Conservation (phyloP, 37 sponge, comb jelly and placozoan genomes). For the Beroe ovata region DNA sequence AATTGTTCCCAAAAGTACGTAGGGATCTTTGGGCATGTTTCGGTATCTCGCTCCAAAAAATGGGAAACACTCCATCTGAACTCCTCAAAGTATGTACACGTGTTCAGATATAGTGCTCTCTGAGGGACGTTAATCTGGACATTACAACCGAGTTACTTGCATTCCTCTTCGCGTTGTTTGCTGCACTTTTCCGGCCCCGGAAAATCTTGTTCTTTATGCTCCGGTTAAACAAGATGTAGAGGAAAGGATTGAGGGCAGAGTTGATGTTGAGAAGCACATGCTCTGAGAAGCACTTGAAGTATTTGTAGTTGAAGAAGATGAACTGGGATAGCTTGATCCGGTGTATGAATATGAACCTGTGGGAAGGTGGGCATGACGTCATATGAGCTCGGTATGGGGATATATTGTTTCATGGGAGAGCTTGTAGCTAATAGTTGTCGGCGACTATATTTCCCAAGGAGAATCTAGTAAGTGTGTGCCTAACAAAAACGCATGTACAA, state of each 20-base stretch:
- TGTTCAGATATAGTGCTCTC: not conserved
- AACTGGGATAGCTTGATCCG: not conserved
- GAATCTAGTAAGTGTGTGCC: too few species aligned
- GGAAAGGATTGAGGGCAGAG: conserved; percentile 40
- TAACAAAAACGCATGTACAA: too few species aligned
- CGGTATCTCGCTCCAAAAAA: too few species aligned
- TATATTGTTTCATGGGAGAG: too few species aligned
- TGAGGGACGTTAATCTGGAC: not conserved
- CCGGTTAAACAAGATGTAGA: conserved; percentile 36
- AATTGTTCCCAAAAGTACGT: too few species aligned
- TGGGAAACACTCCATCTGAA: too few species aligned
- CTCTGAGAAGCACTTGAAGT: conserved; percentile 45
- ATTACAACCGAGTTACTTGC: not conserved
- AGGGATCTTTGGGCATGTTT: too few species aligned
- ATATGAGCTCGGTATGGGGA: too few species aligned
- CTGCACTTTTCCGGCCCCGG: not conserved
- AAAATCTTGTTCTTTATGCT: conserved; percentile 32
- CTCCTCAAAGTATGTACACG: too few species aligned
- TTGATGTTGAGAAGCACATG: conserved; percentile 39
- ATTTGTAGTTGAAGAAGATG: conserved; percentile 55
- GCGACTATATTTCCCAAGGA: too few species aligned
- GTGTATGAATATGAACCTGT: conserved; percentile 6
- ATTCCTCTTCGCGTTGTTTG: not conserved
- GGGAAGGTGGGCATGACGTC: too few species aligned
- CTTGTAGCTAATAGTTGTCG: too few species aligned